A percentile compares a stretch with the other conserved stretches of the same genome.
phyloP scores from a whole-genome alignment of 1,140 invertebrate species.

The Drosophila micromelanica region DNA sequence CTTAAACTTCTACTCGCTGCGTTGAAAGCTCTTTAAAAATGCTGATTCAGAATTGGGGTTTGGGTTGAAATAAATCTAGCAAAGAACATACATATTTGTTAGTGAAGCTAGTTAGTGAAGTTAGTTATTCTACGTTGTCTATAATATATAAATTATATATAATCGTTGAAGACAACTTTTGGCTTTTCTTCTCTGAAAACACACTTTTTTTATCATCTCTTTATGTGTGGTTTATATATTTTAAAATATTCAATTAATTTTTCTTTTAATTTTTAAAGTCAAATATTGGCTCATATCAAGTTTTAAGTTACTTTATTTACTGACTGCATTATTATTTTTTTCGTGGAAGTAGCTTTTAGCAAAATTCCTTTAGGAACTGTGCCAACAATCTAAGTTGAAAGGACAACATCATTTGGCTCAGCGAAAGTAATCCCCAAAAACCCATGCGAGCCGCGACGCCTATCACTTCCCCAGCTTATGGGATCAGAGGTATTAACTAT shows the following conservation, averaged over 20 bases:
- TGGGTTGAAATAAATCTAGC: too few relatives aligned
- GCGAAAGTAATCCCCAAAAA: slow-evolving; percentile 14
- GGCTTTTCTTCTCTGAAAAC: too few relatives aligned
- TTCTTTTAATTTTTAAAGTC: too few relatives aligned
- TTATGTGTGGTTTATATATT: too few relatives aligned
- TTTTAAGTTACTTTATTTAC: not conserved
- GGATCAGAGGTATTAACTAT: slow-evolving; percentile 46
- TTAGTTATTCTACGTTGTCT: too few relatives aligned
- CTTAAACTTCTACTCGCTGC: not conserved
- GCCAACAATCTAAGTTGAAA: not conserved
- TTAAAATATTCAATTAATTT: too few relatives aligned
- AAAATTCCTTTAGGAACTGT: not conserved
- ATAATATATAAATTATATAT: too few relatives aligned
- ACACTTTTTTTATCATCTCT: too few relatives aligned
- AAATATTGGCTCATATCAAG: not conserved
- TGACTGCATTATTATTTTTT: not conserved
- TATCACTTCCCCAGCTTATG: slow-evolving; percentile 21
- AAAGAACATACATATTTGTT: too few relatives aligned
- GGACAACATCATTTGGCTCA: slow-evolving; percentile 11
- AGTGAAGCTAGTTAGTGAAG: too few relatives aligned
- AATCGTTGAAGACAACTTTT: too few relatives aligned
- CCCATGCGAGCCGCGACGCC: slow-evolving; percentile 13
- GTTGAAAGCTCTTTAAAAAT: not conserved
- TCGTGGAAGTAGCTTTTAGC: not conserved
- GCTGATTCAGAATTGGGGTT: not conserved